These are phyloP conservation scores for Tor tambroides DNA, from an alignment of 2,113 vertebrate species.

Conservation along the genomic window DNA sequence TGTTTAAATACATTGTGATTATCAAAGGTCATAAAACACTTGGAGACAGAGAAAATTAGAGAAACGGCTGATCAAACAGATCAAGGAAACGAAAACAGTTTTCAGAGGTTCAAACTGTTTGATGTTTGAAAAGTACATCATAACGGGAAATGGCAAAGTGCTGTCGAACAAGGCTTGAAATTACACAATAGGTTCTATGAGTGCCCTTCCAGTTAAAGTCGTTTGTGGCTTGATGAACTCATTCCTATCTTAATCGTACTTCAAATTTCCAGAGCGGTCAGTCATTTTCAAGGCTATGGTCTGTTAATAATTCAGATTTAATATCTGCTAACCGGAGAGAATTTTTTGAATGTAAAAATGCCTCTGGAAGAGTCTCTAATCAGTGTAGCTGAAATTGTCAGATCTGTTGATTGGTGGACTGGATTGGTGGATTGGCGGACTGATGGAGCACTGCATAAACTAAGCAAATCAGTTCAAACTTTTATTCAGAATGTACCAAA, in stretches of 20 bases:
- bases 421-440: not conserved
- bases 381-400: not conserved
- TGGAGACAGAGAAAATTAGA: conserved; percentile 63
- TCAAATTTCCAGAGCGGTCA: not conserved
- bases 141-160: conserved; percentile 62
- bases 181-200: not conserved
- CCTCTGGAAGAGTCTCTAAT: not conserved
- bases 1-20: conserved; percentile 69
- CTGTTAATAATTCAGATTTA: conserved; percentile 20
- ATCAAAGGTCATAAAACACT: conserved; percentile 65
- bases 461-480: not conserved
- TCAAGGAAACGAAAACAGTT: conserved; percentile 68
- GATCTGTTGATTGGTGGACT: not conserved
- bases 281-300: conserved; percentile 12
- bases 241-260: not conserved
- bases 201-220: conserved; percentile 49
- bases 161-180: conserved; percentile 22
- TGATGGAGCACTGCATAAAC: not conserved
- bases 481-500: not conserved
- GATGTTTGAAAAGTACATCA: conserved; percentile 69
- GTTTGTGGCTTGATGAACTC: not conserved
- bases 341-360: not conserved
- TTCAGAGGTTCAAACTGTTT: conserved; percentile 70
- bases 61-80: conserved; percentile 69
- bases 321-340: conserved; percentile 18